Evolutionary conservation across 2,113 vertebrate genomes (phyloP).

Genomic region (Dipodomys ordii): DNA sequence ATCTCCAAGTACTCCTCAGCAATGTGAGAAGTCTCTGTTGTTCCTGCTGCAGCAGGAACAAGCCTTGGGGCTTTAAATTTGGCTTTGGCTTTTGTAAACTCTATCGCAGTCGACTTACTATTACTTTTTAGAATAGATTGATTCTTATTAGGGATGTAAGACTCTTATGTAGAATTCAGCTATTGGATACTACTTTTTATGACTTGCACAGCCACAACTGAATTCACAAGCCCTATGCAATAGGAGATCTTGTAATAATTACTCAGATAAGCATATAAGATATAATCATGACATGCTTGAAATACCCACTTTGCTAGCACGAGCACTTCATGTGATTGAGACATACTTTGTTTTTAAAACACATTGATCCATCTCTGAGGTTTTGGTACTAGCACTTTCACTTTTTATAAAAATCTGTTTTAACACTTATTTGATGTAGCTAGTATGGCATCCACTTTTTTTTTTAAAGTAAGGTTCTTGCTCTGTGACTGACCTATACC

Average conservation of each 20-base stretch:
- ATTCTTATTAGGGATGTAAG: background rate
- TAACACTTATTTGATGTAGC: background rate
- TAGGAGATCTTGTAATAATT: background rate
- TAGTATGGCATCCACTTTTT: background rate
- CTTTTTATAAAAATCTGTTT: background rate
- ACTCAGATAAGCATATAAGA: background rate
- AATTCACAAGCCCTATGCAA: background rate
- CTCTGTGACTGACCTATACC: background rate
- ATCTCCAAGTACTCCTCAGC: background rate
- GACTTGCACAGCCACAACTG: background rate
- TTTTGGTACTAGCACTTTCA: background rate
- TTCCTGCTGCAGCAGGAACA: background rate
- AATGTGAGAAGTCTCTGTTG: background rate
- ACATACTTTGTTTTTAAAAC: background rate
- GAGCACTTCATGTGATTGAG: background rate
- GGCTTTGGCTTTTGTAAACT: background rate
- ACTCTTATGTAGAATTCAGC: background rate
- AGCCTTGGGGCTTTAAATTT: background rate
- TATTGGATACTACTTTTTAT: background rate
- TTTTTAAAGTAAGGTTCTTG: background rate
- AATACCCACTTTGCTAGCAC: background rate
- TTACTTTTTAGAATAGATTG: background rate
- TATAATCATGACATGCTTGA: background rate
- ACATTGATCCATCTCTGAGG: background rate
- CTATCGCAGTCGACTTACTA: background rate